Evolutionary conservation across 1,140 invertebrate species (phyloP).

Genomic region (Eumaeus atala): DNA sequence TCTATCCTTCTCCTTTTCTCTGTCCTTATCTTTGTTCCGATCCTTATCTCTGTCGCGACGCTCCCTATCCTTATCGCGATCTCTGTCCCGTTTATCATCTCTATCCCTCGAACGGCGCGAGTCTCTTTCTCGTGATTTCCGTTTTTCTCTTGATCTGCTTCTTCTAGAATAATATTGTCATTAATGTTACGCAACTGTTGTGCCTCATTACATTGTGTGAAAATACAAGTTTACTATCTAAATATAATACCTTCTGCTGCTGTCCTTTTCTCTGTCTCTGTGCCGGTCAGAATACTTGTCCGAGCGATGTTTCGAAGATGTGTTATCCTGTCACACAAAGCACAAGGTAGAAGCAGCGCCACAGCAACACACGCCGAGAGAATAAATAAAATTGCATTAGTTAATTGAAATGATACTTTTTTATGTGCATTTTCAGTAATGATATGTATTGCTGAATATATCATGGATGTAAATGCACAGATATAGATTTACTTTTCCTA

Average conservation of each 20-base stretch:
- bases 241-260: conserved; percentile 44
- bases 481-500: conserved; percentile 47
- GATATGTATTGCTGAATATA: conserved; percentile 20
- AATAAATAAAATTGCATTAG: conserved; percentile 75
- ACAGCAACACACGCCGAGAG: conserved; percentile 74
- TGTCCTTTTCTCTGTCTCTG: conserved; percentile 59
- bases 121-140: conserved; percentile 66
- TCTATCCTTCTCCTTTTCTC: conserved; percentile 51
- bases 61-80: conserved; percentile 41
- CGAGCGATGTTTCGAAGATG: conserved; percentile 71
- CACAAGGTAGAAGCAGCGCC: conserved; percentile 75
- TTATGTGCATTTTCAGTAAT: conserved; percentile 50
- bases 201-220: too few species aligned
- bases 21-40: conserved; percentile 48
- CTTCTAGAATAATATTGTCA: conserved; percentile 41
- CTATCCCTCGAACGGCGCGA: conserved; percentile 33
- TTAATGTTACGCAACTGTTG: not conserved
- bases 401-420: conserved; percentile 51
- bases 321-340: conserved; percentile 76
- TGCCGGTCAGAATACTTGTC: conserved; percentile 73
- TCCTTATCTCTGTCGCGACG: conserved; percentile 52
- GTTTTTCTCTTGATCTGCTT: conserved; percentile 72
- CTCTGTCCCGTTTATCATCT: conserved; percentile 45
- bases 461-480: conserved; percentile 49
- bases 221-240: too few species aligned